Evolutionary conservation across 2,888 invertebrate genomes (phyloP).

Genomic region (Theretra japonica): DNA sequence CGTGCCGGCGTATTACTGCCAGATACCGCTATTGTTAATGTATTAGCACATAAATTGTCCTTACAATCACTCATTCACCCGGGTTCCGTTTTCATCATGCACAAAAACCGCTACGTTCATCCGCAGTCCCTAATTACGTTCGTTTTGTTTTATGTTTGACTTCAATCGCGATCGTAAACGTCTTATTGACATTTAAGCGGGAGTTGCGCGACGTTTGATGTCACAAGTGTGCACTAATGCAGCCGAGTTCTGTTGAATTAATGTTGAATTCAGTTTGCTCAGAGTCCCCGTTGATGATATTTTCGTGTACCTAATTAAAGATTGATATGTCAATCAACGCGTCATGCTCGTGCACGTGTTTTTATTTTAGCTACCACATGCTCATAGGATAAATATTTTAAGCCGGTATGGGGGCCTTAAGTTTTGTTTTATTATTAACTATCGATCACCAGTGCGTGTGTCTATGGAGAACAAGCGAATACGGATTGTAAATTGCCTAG

Average conservation of each 20-base stretch:
- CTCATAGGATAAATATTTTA: not conserved
- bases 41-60: slow-evolving; percentile 62
- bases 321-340: slow-evolving; percentile 18
- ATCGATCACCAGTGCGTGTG: not conserved
- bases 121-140: slow-evolving; percentile 18
- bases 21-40: slow-evolving; percentile 60
- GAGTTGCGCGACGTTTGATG: slow-evolving; percentile 25
- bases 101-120: slow-evolving; percentile 14
- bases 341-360: not conserved
- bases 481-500: no score
- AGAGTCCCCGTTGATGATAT: slow-evolving; percentile 9
- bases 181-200: slow-evolving; percentile 27
- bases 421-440: not conserved
- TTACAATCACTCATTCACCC: slow-evolving; percentile 46
- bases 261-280: slow-evolving; percentile 17
- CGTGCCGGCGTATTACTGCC: slow-evolving; percentile 47
- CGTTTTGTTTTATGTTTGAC: slow-evolving; percentile 23
- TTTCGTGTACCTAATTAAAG: slow-evolving; percentile 15
- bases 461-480: no score
- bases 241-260: slow-evolving; percentile 14
- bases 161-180: slow-evolving; percentile 27
- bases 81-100: slow-evolving; percentile 11
- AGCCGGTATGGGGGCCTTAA: not conserved
- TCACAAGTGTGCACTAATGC: slow-evolving; percentile 4
- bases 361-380: slow-evolving; percentile 12